Evolutionary conservation across 2,888 invertebrate species (phyloP).

Genomic region (Eilema depressum): DNA sequence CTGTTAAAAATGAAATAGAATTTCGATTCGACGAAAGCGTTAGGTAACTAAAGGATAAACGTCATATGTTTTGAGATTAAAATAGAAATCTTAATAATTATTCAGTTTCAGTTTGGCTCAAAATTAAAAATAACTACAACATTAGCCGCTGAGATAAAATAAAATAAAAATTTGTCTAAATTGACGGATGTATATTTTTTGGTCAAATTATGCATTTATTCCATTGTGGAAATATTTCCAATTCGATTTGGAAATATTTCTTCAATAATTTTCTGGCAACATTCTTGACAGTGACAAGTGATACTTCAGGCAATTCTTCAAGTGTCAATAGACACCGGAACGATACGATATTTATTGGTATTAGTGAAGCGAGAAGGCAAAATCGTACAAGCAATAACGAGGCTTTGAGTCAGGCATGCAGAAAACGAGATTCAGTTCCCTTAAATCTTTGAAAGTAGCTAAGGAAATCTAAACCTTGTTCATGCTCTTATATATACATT

Average conservation of each 20-base stretch:
- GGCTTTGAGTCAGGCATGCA: conserved; percentile 62
- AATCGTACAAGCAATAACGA: conserved; percentile 54
- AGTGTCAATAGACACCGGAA: conserved; percentile 2
- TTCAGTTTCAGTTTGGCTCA: no score
- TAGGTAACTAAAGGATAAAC: neutral
- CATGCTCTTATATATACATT: conserved; percentile 26
- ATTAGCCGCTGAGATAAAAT: neutral
- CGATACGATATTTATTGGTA: conserved; percentile 13
- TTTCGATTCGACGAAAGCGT: conserved; percentile 41
- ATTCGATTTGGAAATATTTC: neutral
- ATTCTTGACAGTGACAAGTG: neutral
- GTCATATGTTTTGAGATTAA: neutral
- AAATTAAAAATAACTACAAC: neutral
- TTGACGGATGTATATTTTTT: neutral
- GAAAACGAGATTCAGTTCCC: conserved; percentile 67
- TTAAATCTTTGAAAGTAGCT: conserved; percentile 58
- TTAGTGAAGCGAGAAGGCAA: conserved; percentile 26
- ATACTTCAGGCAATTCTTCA: neutral
- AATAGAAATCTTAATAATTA: neutral
- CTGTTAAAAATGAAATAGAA: conserved; percentile 51
- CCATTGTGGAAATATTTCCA: no score
- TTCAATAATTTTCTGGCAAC: neutral
- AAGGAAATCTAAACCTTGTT: conserved; percentile 49
- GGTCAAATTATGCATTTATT: neutral
- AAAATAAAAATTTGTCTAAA: neutral